These are phyloP conservation scores for Podocnemis expansa DNA, from an alignment of 2,113 vertebrate genomes.

Conservation along the genomic window DNA sequence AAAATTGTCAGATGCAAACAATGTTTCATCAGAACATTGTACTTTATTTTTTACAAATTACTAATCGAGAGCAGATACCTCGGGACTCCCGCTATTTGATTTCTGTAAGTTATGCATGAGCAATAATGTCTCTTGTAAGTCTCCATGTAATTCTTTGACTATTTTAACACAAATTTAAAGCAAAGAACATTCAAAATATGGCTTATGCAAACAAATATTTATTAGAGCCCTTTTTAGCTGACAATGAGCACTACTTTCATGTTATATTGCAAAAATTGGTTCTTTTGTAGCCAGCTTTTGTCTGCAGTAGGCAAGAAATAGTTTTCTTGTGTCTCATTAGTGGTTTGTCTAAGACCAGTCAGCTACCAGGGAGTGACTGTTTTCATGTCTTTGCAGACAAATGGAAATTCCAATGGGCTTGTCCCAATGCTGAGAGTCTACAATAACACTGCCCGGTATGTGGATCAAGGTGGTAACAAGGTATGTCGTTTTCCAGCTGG, in stretches of 20 bases:
- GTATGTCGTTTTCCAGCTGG: constrained; percentile 53
- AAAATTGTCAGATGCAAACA: too few species aligned
- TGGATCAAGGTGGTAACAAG: constrained; percentile 98
- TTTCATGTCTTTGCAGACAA: constrained; percentile 81
- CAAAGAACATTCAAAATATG: background rate
- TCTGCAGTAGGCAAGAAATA: background rate
- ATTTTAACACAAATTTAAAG: background rate
- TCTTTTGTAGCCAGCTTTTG: background rate
- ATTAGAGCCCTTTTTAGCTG: background rate
- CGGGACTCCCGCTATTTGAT: accelerated
- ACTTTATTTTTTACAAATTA: accelerated
- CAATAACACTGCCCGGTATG: constrained; percentile 97
- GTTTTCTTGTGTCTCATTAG: background rate
- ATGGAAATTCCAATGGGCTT: constrained; percentile 93
- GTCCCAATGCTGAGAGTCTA: constrained; percentile 97
- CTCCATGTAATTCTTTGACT: background rate
- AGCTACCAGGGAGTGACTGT: background rate
- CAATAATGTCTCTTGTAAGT: background rate
- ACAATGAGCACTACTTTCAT: accelerated
- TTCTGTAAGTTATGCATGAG: background rate
- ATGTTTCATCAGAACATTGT: background rate
- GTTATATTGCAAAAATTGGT: background rate
- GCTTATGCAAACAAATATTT: background rate
- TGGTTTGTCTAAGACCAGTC: background rate
- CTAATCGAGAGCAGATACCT: background rate